A percentile compares a stretch with the other conserved stretches of the same genome.
Evolutionary conservation across 2,888 invertebrate genomes (phyloP).

Genomic region (Sarcophaga rosellei): DNA sequence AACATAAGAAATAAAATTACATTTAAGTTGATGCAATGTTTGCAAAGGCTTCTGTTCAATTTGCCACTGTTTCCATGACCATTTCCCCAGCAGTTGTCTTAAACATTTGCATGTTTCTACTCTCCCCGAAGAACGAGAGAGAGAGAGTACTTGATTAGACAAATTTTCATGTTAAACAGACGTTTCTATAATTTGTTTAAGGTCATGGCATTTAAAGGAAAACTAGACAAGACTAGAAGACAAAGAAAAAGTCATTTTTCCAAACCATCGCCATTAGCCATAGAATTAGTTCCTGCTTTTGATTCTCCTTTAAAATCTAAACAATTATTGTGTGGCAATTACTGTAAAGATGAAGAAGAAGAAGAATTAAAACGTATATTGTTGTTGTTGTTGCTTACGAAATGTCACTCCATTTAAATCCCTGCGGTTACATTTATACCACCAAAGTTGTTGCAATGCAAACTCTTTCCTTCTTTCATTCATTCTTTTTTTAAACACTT

Average conservation of each 20-base stretch:
- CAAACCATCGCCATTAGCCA: conserved; percentile 5
- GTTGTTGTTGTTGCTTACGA: conserved; percentile 19
- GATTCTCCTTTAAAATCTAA: conserved; percentile 15
- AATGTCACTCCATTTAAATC: conserved; percentile 55
- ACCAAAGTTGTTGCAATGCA: conserved; percentile 42
- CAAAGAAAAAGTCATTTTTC: neutral
- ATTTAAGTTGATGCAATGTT: conserved; percentile 62
- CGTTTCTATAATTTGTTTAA: conserved; percentile 53
- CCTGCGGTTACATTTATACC: conserved; percentile 53
- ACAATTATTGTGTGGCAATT: conserved; percentile 50
- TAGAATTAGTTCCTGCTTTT: neutral
- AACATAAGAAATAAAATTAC: conserved; percentile 23
- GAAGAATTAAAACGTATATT: neutral
- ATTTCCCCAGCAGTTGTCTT: neutral
- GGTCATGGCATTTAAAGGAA: conserved; percentile 52
- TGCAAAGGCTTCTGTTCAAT: conserved; percentile 67
- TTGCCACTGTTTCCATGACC: conserved; percentile 64
- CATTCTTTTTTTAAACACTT: neutral
- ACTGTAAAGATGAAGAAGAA: neutral
- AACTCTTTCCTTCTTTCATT: neutral
- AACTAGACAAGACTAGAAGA: conserved; percentile 9
- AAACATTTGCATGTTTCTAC: conserved; percentile 47
- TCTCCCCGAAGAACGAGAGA: neutral
- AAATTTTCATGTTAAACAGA: conserved; percentile 60
- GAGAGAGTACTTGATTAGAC: conserved; percentile 23